Conservation (phyloP, 2,888 invertebrate genomes). For the Spisula solida region DNA sequence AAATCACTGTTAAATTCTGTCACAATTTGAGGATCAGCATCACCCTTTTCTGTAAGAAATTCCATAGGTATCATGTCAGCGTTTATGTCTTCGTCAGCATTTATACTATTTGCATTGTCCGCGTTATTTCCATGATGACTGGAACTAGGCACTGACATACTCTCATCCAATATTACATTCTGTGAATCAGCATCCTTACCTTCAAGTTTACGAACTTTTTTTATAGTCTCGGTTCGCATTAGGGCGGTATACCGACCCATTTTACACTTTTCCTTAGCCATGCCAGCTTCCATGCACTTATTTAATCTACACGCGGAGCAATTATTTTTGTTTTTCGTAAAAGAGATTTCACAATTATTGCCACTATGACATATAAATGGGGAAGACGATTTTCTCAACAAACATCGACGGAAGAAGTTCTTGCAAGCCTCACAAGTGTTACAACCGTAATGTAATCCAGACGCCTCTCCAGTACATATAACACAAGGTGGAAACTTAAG, state of each 20-base stretch:
- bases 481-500: constrained; percentile 71
- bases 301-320: constrained; percentile 67
- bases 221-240: constrained; percentile 63
- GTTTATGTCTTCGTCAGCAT: constrained; percentile 1
- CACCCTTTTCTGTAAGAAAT: not conserved
- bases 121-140: not conserved
- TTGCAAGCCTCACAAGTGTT: constrained; percentile 75
- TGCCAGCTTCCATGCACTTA: constrained; percentile 63
- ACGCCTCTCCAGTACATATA: constrained; percentile 69
- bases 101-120: not conserved
- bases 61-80: constrained; percentile 8
- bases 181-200: constrained; percentile 34
- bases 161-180: not conserved
- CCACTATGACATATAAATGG: constrained; percentile 51
- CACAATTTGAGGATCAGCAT: not conserved
- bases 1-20: constrained; percentile 14
- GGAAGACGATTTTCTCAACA: constrained; percentile 51
- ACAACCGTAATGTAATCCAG: constrained; percentile 74
- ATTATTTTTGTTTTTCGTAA: constrained; percentile 53
- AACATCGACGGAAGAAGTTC: constrained; percentile 71
- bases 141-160: not conserved
- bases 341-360: constrained; percentile 55
- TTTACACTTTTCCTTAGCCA: constrained; percentile 65
- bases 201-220: constrained; percentile 57
- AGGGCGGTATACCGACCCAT: constrained; percentile 56